A percentile compares a stretch with the other conserved stretches of the same genome.
These are phyloP conservation scores for Drosophila maculinotata DNA, from an alignment of 2,888 invertebrate species.

Conservation along the genomic window DNA sequence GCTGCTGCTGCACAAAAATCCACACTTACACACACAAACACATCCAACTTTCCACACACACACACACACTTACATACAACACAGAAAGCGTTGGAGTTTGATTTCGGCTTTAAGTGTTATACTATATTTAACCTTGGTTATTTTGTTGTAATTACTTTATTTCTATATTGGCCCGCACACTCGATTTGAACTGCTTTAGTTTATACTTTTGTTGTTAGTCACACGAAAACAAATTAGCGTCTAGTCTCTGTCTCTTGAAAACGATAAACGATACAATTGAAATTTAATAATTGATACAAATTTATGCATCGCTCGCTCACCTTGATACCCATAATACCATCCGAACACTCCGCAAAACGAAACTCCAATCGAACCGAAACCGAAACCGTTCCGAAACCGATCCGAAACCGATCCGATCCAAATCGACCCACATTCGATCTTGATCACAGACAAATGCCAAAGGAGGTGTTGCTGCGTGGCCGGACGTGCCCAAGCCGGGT, in stretches of 20 bases:
- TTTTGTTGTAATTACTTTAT: slow-evolving; percentile 40
- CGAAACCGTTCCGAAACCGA: slow-evolving; percentile 15
- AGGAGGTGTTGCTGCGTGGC: slow-evolving; percentile 92
- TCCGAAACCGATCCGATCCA: slow-evolving; percentile 29
- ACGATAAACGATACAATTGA: slow-evolving; percentile 28
- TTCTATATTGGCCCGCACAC: slow-evolving; percentile 31
- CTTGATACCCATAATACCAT: slow-evolving; percentile 31
- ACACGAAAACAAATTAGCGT: slow-evolving; percentile 34
- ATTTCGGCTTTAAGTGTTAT: slow-evolving; percentile 52
- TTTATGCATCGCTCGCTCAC: slow-evolving; percentile 59
- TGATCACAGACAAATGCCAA: slow-evolving; percentile 86
- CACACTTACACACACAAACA: slow-evolving; percentile 3
- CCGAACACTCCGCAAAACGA: slow-evolving; percentile 34
- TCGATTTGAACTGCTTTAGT: slow-evolving; percentile 45
- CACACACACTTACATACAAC: slow-evolving; percentile 1
- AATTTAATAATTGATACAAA: slow-evolving; percentile 56
- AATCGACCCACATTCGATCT: slow-evolving; percentile 33
- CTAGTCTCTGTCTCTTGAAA: slow-evolving; percentile 42
- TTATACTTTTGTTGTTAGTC: slow-evolving; percentile 45
- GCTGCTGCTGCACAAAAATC: slow-evolving; percentile 26
- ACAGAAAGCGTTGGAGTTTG: slow-evolving; percentile 19
- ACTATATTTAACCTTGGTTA: slow-evolving; percentile 38
- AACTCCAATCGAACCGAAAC: slow-evolving; percentile 38
- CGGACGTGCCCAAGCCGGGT: slow-evolving; percentile 93
- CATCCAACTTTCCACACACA: slow-evolving; percentile 6